Percentiles rank a stretch among this genome's conserved stretches.
phyloP scores from a whole-genome alignment of 2,113 vertebrate genomes.

The Rhinogobius similis region DNA sequence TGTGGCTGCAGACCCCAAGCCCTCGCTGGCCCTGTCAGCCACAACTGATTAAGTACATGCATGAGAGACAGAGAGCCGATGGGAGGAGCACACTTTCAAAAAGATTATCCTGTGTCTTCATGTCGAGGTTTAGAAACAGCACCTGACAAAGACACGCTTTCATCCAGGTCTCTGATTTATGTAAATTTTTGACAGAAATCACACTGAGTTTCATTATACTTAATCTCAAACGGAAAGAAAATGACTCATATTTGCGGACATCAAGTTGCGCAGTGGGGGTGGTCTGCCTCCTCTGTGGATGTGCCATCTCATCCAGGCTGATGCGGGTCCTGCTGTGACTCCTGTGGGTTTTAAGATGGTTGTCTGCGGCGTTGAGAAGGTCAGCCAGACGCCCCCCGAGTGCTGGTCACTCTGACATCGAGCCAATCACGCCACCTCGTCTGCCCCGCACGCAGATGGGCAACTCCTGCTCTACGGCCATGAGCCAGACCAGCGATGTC shows the following conservation, averaged over 20 bases:
- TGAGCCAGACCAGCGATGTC: slow-evolving; percentile 27
- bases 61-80: slow-evolving; percentile 39
- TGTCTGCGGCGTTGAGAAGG: slow-evolving; percentile 57
- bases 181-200: slow-evolving; percentile 15
- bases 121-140: slow-evolving; percentile 28
- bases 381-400: slow-evolving; percentile 65
- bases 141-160: slow-evolving; percentile 15
- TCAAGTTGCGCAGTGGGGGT: slow-evolving; percentile 24
- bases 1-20: slow-evolving; percentile 54
- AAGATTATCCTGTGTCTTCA: slow-evolving; percentile 36
- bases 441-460: slow-evolving; percentile 59
- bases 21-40: slow-evolving; percentile 57
- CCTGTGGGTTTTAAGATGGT: slow-evolving; percentile 34
- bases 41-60: slow-evolving; percentile 53
- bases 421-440: slow-evolving; percentile 46
- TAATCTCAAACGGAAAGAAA: slow-evolving; percentile 19
- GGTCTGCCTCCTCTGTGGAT: slow-evolving; percentile 40
- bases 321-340: slow-evolving; percentile 35
- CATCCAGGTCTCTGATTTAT: slow-evolving; percentile 9
- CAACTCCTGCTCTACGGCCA: slow-evolving; percentile 53
- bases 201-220: slow-evolving; percentile 9
- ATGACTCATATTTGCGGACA: slow-evolving; percentile 16
- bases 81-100: slow-evolving; percentile 22
- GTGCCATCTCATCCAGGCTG: slow-evolving; percentile 37
- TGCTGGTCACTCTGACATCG: slow-evolving; percentile 53